Evolutionary conservation across 2,797 vertebrate species (phyloP).

Genomic region (Epinephelus coioides): DNA sequence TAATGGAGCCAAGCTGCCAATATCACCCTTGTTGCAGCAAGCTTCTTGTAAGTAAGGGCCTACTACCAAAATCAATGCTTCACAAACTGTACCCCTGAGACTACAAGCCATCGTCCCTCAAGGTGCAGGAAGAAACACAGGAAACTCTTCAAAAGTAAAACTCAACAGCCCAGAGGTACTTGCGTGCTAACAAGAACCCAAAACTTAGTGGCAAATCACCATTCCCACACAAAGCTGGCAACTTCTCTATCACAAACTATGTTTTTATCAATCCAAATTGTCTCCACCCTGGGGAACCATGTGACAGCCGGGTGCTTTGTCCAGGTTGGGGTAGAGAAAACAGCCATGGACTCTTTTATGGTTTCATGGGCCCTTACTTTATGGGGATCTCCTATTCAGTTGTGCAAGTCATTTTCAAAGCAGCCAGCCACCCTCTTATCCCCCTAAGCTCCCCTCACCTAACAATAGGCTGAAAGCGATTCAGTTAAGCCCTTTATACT

Average conservation of each 20-base stretch:
- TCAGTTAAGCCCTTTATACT: slow-evolving; percentile 97
- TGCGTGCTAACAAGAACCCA: slow-evolving; percentile 47
- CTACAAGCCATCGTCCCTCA: slow-evolving; percentile 56
- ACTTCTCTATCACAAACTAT: slow-evolving; percentile 76
- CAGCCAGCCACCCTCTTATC: slow-evolving; percentile 95
- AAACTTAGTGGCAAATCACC: slow-evolving; percentile 47
- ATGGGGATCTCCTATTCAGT: slow-evolving; percentile 95
- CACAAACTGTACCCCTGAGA: slow-evolving; percentile 54
- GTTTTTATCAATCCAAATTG: slow-evolving; percentile 83
- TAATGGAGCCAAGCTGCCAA: not conserved
- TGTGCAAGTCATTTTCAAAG: slow-evolving; percentile 98
- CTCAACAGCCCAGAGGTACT: slow-evolving; percentile 64
- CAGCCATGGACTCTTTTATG: slow-evolving; percentile 89
- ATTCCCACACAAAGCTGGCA: slow-evolving; percentile 45
- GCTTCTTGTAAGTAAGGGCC: slow-evolving; percentile 24
- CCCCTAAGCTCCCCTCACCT: slow-evolving; percentile 94
- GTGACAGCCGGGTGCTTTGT: slow-evolving; percentile 85
- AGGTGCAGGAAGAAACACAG: slow-evolving; percentile 66
- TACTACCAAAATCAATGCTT: slow-evolving; percentile 49
- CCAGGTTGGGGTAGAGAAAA: slow-evolving; percentile 80
- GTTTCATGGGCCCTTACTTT: slow-evolving; percentile 90
- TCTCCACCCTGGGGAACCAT: slow-evolving; percentile 63
- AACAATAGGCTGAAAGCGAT: slow-evolving; percentile 99
- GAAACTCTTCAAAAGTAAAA: slow-evolving; percentile 72
- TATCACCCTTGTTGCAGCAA: slow-evolving; percentile 1